These are phyloP conservation scores for Monochamus saltuarius DNA, from an alignment of 1,140 invertebrate genomes.

Conservation along the genomic window DNA sequence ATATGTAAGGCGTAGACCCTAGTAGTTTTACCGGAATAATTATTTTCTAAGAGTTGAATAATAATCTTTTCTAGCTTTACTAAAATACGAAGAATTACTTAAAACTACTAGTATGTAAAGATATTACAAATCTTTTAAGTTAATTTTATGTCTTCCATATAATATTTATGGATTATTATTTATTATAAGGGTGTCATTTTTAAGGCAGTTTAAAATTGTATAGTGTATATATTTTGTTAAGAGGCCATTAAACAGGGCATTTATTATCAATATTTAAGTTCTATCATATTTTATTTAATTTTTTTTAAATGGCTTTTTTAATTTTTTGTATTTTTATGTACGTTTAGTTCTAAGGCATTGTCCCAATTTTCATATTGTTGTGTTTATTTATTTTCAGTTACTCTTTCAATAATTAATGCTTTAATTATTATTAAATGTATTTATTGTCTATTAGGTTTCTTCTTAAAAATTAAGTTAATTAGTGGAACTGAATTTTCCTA, in stretches of 20 bases:
- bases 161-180: background rate
- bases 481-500: slow-evolving; percentile 1
- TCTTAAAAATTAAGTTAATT: background rate
- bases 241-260: slow-evolving; percentile 20
- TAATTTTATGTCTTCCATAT: background rate
- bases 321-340: too few species aligned
- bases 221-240: slow-evolving; percentile 23
- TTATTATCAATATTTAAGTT: slow-evolving; percentile 2
- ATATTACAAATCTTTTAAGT: slow-evolving; percentile 2
- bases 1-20: too few species aligned
- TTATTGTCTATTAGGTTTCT: background rate
- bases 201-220: slow-evolving; percentile 9
- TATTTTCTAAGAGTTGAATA: background rate
- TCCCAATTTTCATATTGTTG: background rate
- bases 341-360: background rate
- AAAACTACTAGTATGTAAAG: background rate
- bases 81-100: background rate
- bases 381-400: background rate
- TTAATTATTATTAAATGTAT: background rate
- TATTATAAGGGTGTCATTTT: background rate
- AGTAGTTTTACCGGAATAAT: too few species aligned
- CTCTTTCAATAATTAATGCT: background rate
- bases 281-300: too few species aligned
- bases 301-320: slow-evolving; percentile 11
- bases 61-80: background rate